These are phyloP conservation scores for Caenorhabditis briggsae DNA, from an alignment of 1,140 invertebrate species.

Conservation along the genomic window DNA sequence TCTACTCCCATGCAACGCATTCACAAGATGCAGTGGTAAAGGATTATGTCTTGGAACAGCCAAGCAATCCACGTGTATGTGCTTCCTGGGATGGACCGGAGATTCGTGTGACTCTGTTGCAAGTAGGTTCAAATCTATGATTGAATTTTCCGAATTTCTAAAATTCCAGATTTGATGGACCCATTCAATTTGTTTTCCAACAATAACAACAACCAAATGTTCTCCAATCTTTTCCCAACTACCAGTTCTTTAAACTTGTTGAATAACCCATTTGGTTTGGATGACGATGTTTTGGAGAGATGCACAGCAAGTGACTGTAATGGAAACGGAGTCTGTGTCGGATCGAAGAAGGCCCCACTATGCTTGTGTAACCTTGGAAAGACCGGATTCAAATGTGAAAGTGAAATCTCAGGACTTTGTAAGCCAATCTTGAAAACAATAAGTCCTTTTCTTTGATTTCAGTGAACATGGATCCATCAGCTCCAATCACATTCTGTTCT, in stretches of 20 bases:
- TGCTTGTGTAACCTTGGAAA: constrained; percentile 67
- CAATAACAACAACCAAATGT: constrained; percentile 13
- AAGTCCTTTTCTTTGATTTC: constrained; percentile 10
- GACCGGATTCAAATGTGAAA: constrained; percentile 62
- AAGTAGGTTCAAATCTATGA: constrained; percentile 9
- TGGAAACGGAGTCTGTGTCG: constrained; percentile 65
- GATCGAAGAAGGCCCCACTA: constrained; percentile 59
- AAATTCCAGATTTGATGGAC: constrained; percentile 16
- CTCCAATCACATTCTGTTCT: constrained; percentile 59
- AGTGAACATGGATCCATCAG: constrained; percentile 60
- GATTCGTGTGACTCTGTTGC: constrained; percentile 59
- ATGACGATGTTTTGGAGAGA: constrained; percentile 24
- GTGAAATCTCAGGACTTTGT: constrained; percentile 58
- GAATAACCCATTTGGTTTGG: constrained; percentile 43
- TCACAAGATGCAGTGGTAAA: constrained; percentile 60
- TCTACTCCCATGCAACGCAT: constrained; percentile 36
- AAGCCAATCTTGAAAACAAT: not conserved
- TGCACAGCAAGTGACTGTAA: constrained; percentile 65
- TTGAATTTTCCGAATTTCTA: not conserved
- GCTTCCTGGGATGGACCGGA: constrained; percentile 60
- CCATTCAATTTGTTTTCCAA: constrained; percentile 15
- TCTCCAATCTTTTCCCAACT: constrained; percentile 41
- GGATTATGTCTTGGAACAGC: constrained; percentile 65
- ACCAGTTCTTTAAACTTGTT: constrained; percentile 38
- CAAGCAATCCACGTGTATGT: constrained; percentile 59